Evolutionary conservation across 2,888 invertebrate species (phyloP).

Genomic region (Colletes collaris): DNA sequence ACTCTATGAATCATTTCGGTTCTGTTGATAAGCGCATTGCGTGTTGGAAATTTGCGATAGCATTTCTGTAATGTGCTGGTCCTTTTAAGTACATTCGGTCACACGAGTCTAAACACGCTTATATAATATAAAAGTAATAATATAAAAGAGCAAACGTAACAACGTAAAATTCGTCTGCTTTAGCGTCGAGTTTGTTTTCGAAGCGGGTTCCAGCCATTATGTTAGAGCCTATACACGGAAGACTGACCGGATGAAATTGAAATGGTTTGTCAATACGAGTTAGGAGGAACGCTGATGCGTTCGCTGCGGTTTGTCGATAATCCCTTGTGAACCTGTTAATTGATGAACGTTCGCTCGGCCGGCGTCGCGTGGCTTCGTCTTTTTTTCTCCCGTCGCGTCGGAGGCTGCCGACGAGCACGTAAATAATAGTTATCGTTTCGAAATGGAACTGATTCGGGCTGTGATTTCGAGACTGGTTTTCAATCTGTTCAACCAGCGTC

Average conservation of each 20-base stretch:
- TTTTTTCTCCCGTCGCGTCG: not conserved
- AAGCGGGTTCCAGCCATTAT: too few relatives aligned
- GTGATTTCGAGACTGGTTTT: not conserved
- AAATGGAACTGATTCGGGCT: not conserved
- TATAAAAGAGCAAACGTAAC: too few relatives aligned
- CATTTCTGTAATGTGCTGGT: too few relatives aligned
- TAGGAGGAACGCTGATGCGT: not conserved
- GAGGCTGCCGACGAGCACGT: constrained; percentile 9
- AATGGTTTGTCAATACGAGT: constrained; percentile 39
- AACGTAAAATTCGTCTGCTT: too few relatives aligned
- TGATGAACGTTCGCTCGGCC: constrained; percentile 7
- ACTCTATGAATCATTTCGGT: too few relatives aligned
- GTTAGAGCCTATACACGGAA: not conserved
- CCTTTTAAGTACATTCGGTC: too few relatives aligned
- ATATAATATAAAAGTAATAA: too few relatives aligned
- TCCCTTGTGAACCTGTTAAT: constrained; percentile 26
- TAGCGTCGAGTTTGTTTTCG: too few relatives aligned
- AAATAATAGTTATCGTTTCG: constrained; percentile 32
- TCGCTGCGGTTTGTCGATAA: constrained; percentile 28
- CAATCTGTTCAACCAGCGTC: not conserved
- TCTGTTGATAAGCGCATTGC: too few relatives aligned
- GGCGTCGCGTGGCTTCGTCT: not conserved
- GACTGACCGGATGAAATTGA: constrained; percentile 41
- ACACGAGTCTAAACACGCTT: too few relatives aligned
- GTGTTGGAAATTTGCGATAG: too few relatives aligned